A percentile compares a stretch with the other conserved stretches of the same genome.
Conservation (phyloP, 2,797 vertebrate species). For the Halcyon badia region DNA sequence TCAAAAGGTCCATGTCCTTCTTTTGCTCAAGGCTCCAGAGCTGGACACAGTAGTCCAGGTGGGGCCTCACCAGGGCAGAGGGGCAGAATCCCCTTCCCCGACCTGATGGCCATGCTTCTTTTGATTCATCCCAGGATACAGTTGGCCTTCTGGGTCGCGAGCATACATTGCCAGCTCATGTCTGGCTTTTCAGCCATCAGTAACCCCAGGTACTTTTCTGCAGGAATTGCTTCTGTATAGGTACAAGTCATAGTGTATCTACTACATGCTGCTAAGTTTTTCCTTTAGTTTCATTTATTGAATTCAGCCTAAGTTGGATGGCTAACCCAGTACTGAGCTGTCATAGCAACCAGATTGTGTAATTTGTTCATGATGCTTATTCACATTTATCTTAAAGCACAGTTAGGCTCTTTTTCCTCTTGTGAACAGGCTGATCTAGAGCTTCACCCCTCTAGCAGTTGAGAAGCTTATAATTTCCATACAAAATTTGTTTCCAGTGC, state of each 20-base stretch:
- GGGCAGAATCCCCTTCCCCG: neutral
- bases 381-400: slow-evolving; percentile 30
- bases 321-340: slow-evolving; percentile 39
- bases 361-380: slow-evolving; percentile 46
- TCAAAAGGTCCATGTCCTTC: neutral
- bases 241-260: neutral
- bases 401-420: slow-evolving; percentile 44
- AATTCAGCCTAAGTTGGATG: neutral
- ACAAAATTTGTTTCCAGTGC: neutral
- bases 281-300: neutral
- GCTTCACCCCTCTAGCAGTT: neutral
- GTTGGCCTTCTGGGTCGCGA: neutral
- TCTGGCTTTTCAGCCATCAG: neutral
- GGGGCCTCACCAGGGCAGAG: neutral
- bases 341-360: slow-evolving; percentile 62
- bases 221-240: neutral
- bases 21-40: neutral
- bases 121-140: neutral
- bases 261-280: neutral
- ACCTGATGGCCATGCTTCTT: neutral
- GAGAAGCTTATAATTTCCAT: slow-evolving; percentile 11
- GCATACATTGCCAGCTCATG: neutral
- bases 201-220: neutral
- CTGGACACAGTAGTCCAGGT: neutral
- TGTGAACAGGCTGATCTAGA: neutral